These are phyloP conservation scores for Baryphthengus martii DNA, from an alignment of 2,113 vertebrate genomes.

Conservation along the genomic window DNA sequence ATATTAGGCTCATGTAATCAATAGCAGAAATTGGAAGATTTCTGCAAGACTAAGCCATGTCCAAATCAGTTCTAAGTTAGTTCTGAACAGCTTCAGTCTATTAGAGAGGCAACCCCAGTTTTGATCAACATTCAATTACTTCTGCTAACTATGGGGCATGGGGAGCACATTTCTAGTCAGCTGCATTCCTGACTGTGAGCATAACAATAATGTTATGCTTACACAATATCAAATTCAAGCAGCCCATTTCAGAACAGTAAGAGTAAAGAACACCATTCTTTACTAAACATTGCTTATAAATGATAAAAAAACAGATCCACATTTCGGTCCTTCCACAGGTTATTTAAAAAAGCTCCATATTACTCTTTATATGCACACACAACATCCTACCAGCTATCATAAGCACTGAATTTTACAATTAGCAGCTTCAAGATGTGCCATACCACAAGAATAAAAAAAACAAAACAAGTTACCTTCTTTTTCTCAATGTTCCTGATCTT, in stretches of 20 bases:
- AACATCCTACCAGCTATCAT: not conserved
- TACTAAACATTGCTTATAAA: not conserved
- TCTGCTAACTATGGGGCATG: not conserved
- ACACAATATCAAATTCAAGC: not conserved
- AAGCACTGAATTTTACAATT: not conserved
- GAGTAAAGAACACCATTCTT: not conserved
- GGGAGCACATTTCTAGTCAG: not conserved
- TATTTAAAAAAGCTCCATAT: not conserved
- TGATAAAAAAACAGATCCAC: not conserved
- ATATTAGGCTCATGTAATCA: not conserved
- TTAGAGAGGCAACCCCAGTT: not conserved
- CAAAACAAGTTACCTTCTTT: constrained; percentile 83
- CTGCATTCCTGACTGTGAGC: not conserved
- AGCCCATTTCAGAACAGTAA: not conserved
- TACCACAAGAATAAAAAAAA: not conserved
- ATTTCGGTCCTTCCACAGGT: not conserved
- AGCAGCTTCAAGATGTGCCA: not conserved
- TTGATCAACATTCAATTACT: not conserved
- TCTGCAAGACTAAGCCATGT: not conserved
- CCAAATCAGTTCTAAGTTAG: not conserved
- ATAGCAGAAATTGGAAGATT: not conserved
- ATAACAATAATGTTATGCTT: not conserved
- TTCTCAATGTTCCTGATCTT: constrained; percentile 98
- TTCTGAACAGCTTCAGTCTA: not conserved
- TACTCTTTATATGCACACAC: not conserved